Conservation (phyloP, 2,888 invertebrate species). For the Sinotaia quadrata region DNA sequence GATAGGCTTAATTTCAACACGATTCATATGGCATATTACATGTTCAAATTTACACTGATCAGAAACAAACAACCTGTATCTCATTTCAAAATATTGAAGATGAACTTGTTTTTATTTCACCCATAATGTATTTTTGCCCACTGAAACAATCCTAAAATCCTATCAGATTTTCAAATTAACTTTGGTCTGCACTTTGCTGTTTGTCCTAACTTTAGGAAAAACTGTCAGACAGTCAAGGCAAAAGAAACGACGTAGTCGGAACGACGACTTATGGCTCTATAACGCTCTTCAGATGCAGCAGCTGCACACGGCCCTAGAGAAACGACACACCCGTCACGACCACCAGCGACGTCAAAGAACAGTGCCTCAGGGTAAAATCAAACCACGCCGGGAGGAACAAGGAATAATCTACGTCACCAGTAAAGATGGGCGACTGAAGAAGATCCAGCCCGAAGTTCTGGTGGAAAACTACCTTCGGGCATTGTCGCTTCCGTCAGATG, state of each 20-base stretch:
- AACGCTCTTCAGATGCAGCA: slow-evolving; percentile 17
- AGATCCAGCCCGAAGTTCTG: slow-evolving; percentile 16
- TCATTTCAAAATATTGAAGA: too few relatives aligned
- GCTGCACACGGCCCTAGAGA: slow-evolving; percentile 19
- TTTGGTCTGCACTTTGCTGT: neutral
- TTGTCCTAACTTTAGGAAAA: neutral
- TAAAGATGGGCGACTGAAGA: neutral
- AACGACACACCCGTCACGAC: neutral
- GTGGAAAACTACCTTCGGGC: slow-evolving; percentile 10
- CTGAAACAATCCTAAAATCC: too few relatives aligned
- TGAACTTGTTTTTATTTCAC: too few relatives aligned
- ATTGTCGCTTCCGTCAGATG: slow-evolving; percentile 13
- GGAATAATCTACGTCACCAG: slow-evolving; percentile 2
- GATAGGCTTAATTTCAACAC: too few relatives aligned
- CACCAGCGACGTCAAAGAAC: too few relatives aligned
- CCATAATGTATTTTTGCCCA: too few relatives aligned
- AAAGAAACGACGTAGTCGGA: neutral
- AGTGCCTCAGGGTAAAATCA: neutral
- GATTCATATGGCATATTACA: too few relatives aligned
- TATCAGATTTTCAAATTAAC: too few relatives aligned
- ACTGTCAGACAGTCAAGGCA: slow-evolving; percentile 3
- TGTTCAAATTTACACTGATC: too few relatives aligned
- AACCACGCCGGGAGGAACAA: neutral
- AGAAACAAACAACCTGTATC: too few relatives aligned
- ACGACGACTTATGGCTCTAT: slow-evolving; percentile 14